Base-by-base conservation (phyloP, 2,888 invertebrate species). In the Crioceris asparagi region DNA sequence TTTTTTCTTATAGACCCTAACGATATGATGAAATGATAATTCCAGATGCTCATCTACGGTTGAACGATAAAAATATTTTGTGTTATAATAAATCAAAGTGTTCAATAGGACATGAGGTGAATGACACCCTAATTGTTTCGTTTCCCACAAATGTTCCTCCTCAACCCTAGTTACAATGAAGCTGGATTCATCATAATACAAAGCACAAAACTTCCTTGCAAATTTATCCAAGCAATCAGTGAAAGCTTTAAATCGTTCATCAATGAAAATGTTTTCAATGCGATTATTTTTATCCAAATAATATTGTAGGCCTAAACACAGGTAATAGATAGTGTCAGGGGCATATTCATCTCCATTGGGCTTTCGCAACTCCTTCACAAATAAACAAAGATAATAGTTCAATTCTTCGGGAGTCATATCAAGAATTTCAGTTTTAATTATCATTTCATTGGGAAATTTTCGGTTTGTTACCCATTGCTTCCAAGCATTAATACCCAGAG, bases 71-170 rank as follows among this genome's bases (percentile, higher is more conserved):
- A 91, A 91, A 66, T 87, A 83, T 66, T 91, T 90, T 2, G 90
- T 90, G 62, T 90, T 90, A 65, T 90, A 88, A 64, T 86, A 92
- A 75, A 92, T 82, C 1, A 92, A 71, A 0, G 91, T 90, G 50
- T 84, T 87, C 1, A 92, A 68, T 3, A 92, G 70, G 1, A 87
- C 85, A 57, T 87, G 83, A 0, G 92, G 91, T 1, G 91, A 88
- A 63, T 87, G 85, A 4, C 86, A 86, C 17, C 92, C 92, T 10
- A 92, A 69, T 64, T 91, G 90, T 55, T 84, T 85, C 51, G 85
- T 80, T 59, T 91, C 90, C 92, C 92, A 92, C 38, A 92, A 66
- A 59, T 88, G 86, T 56, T 88, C 88, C 59, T 92, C 92, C 59
- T 88, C 87, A 8, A 92, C 85, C 47, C 88, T 74, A 21, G 88